Evolutionary conservation across 2,113 vertebrate genomes (phyloP).

Genomic region (Procapra przewalskii): DNA sequence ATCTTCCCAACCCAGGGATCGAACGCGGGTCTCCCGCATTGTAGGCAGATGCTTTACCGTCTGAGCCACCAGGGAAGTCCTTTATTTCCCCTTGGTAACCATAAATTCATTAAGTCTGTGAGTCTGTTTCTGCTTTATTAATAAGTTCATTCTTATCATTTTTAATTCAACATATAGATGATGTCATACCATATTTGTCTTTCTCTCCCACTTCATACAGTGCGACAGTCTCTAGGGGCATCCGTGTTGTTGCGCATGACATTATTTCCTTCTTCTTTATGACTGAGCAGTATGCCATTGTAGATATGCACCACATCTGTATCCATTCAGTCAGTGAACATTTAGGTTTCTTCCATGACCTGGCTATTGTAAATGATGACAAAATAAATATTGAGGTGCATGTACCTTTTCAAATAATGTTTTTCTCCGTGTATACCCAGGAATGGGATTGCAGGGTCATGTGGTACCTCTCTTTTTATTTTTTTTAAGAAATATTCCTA

Average conservation of each 20-base stretch:
- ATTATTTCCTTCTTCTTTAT: neutral
- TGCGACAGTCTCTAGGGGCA: neutral
- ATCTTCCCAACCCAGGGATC: neutral
- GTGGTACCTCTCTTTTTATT: neutral
- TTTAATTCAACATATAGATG: neutral
- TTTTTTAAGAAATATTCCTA: neutral
- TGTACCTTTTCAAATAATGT: neutral
- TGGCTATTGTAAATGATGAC: neutral
- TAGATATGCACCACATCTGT: neutral
- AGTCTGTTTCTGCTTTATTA: neutral
- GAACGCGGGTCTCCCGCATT: accelerated
- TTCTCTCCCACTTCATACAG: neutral
- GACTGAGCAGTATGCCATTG: neutral
- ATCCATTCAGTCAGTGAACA: neutral
- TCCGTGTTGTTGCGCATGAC: neutral
- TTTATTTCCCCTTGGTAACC: neutral
- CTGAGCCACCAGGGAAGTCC: neutral
- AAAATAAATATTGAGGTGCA: neutral
- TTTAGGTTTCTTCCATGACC: neutral
- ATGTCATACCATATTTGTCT: neutral
- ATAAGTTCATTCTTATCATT: neutral
- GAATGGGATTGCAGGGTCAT: neutral
- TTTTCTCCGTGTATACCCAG: neutral
- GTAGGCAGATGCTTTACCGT: neutral
- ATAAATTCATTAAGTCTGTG: neutral